Evolutionary conservation across 2,797 vertebrate genomes (phyloP), one percentile per base, ranked within the genome.

Genomic region (Sparidentex hasta): DNA sequence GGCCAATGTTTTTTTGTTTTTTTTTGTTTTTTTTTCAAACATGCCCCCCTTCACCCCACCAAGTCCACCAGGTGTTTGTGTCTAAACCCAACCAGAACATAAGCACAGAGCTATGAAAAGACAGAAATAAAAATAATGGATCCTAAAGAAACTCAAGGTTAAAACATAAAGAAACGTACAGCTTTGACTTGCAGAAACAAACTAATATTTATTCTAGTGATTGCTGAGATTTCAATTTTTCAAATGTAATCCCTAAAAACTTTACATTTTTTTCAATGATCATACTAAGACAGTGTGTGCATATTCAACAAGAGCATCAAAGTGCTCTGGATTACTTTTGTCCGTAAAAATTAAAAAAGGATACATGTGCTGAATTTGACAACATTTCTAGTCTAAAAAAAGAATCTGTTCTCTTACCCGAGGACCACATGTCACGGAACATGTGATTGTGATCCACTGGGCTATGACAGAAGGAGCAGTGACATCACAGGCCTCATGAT

Each of bases 391-490:
- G 47, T 13, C 38, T 74, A 48, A 64, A 66, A 17, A 56, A 41
- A 1, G 3, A 46, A 57, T 46, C 57, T 81, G 23, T 55, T 73
- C 12, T 47, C 13, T 59, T 44, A 54, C 41, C n/a, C 13, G 11
- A 57, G 73, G 59, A 73, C 75, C 66, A 58, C 72, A 25, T 70
- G 68, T 21, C 20, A 33, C 16, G 29, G n/a, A 74, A 52, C 65
- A 69, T 55, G 38, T 81, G 79, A 74, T 21, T 57, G 66, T 51
- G 65, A 62, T 77, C 33, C 59, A 63, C 16, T 11, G 17, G 69
- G 69, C 54, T 59, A 38, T 59, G 44, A 82, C 69, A 82, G 84
- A 74, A 71, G 83, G 57, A 74, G 29, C 25, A 66, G 69, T 79
- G 81, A 79, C 74, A 52, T 78, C 79, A 71, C 51, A 47, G 46